These are phyloP conservation scores for Lasius fuliginosus DNA, from an alignment of 2,888 invertebrate genomes.

Conservation along the genomic window DNA sequence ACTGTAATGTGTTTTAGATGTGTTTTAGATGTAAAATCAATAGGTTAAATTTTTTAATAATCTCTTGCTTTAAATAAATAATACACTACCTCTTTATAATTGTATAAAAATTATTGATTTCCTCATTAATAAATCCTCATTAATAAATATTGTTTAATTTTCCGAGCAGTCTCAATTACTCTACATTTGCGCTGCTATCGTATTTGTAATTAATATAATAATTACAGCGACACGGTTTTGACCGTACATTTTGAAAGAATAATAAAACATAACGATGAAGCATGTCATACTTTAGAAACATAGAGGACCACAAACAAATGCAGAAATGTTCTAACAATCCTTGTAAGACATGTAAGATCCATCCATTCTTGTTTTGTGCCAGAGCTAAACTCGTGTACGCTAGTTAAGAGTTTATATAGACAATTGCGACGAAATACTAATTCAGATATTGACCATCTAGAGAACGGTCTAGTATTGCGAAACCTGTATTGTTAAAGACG, in stretches of 20 bases:
- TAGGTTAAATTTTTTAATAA: not conserved
- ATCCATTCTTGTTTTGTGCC: not conserved
- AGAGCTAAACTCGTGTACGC: conserved; percentile 8
- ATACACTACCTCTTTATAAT: not conserved
- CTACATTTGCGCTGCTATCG: not conserved
- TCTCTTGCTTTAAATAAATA: not conserved
- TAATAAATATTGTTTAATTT: not conserved
- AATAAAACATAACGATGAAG: not conserved
- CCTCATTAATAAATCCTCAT: not conserved
- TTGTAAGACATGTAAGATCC: not conserved
- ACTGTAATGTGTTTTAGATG: not conserved
- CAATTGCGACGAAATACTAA: conserved; percentile 45
- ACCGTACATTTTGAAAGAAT: not conserved
- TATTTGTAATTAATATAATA: not conserved
- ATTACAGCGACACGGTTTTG: not conserved
- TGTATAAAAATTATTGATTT: not conserved
- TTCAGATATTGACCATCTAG: conserved; percentile 61
- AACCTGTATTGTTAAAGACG: conserved; percentile 84
- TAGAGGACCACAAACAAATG: not conserved
- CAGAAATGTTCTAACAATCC: conserved; percentile 15
- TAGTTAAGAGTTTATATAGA: conserved; percentile 35
- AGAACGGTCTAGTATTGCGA: conserved; percentile 59
- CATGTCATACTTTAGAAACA: not conserved
- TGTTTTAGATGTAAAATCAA: not conserved
- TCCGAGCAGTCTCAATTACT: not conserved